A percentile compares a stretch with the other conserved stretches of the same genome.
These are phyloP conservation scores for Labrus mixtus DNA, from an alignment of 2,113 vertebrate species.

Conservation along the genomic window DNA sequence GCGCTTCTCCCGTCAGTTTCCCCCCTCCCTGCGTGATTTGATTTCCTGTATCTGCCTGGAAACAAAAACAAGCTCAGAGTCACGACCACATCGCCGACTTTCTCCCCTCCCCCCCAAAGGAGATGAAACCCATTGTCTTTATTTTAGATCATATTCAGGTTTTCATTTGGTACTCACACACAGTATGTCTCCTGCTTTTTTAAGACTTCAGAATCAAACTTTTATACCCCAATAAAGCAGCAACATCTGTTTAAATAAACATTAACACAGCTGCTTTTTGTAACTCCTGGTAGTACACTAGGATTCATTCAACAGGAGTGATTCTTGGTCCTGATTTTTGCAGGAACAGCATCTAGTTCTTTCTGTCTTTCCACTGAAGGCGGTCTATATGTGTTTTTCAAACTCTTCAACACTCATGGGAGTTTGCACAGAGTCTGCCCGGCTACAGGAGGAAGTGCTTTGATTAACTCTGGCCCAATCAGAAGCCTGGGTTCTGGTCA, in stretches of 20 bases:
- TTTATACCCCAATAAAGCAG: not conserved
- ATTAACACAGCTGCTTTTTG: not conserved
- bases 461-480: conserved; percentile 69
- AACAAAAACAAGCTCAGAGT: conserved; percentile 40
- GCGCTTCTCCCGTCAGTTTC: not conserved
- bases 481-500: conserved; percentile 52
- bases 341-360: not conserved
- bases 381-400: conserved; percentile 46
- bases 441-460: conserved; percentile 80
- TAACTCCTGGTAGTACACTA: not conserved
- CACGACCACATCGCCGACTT: conserved; percentile 7
- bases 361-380: conserved; percentile 5
- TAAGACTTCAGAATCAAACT: not conserved
- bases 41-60: conserved; percentile 38
- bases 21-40: conserved; percentile 3
- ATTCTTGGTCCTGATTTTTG: not conserved
- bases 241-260: no score
- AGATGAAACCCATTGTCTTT: not conserved
- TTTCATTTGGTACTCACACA: not conserved
- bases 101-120: not conserved
- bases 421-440: conserved; percentile 75
- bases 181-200: not conserved
- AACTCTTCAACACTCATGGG: conserved; percentile 35
- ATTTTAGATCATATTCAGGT: conserved; percentile 1
- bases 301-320: not conserved